These are phyloP conservation scores for Ptychodera flava DNA, from an alignment of 35 echinoderm and acorn worm genomes.

Conservation along the genomic window DNA sequence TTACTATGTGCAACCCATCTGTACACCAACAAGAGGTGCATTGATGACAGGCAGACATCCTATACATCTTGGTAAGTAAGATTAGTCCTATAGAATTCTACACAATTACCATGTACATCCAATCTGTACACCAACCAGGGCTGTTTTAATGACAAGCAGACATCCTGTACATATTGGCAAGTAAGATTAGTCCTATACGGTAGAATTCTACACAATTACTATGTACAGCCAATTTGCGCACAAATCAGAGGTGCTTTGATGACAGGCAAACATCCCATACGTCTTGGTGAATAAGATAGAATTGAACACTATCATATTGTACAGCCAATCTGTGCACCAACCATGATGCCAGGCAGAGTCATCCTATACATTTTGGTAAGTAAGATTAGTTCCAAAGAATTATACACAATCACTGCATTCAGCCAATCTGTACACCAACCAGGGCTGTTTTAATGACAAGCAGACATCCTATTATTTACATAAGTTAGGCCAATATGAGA, in stretches of 20 bases:
- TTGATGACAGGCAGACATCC: slow-evolving; percentile 97
- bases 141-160: slow-evolving; percentile 86
- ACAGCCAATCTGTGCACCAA: slow-evolving; percentile 88
- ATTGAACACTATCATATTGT: slow-evolving; percentile 84
- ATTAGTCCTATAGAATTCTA: no score
- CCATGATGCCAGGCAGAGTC: slow-evolving; percentile 90
- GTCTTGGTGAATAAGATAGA: no score
- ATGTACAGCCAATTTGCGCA: not conserved
- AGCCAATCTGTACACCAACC: slow-evolving; percentile 90
- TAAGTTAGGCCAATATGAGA: no score
- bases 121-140: slow-evolving; percentile 83
- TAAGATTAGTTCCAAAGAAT: no score
- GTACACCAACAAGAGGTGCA: slow-evolving; percentile 80
- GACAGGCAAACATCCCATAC: no score
- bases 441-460: slow-evolving; percentile 88
- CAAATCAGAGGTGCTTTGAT: slow-evolving; percentile 3
- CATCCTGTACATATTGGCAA: slow-evolving; percentile 90
- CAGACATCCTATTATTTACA: slow-evolving; percentile 93
- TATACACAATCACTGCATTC: slow-evolving; percentile 93
- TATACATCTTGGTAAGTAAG: slow-evolving; percentile 78
- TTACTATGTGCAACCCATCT: slow-evolving; percentile 93
- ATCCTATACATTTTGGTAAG: slow-evolving; percentile 89
- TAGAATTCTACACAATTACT: no score
- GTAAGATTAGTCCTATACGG: no score
- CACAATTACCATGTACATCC: slow-evolving; percentile 94